Conservation (phyloP, 2,797 vertebrate genomes). For the Aplochiton taeniatus region DNA sequence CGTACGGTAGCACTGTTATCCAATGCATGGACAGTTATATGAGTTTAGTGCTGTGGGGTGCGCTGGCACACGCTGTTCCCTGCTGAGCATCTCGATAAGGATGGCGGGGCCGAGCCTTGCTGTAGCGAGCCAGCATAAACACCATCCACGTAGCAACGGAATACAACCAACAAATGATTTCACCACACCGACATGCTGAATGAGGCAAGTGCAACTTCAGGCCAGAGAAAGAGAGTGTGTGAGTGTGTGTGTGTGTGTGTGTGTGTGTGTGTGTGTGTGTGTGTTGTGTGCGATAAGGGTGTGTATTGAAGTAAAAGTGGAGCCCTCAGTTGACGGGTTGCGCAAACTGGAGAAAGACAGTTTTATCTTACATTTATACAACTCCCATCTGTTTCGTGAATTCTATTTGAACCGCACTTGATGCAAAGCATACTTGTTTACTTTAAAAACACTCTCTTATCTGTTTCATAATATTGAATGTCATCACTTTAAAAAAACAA, state of each 20-base stretch:
- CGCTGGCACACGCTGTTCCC: slow-evolving; percentile 33
- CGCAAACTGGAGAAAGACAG: not conserved
- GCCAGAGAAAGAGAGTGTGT: slow-evolving; percentile 8
- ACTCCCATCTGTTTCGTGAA: slow-evolving; percentile 8
- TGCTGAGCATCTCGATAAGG: slow-evolving; percentile 38
- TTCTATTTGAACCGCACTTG: slow-evolving; percentile 22
- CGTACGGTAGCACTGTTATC: slow-evolving; percentile 4
- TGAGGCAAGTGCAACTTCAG: slow-evolving; percentile 21
- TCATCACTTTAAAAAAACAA: not conserved
- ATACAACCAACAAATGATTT: slow-evolving; percentile 46
- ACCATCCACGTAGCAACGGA: slow-evolving; percentile 43
- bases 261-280: slow-evolving; percentile 7
- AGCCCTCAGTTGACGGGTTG: not conserved
- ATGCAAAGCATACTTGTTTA: slow-evolving; percentile 15
- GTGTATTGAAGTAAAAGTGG: not conserved
- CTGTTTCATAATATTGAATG: not conserved
- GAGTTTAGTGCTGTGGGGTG: slow-evolving; percentile 39
- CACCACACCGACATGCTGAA: slow-evolving; percentile 27
- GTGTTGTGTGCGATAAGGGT: not conserved
- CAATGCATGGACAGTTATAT: slow-evolving; percentile 36
- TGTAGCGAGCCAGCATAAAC: slow-evolving; percentile 45
- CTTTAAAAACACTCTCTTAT: slow-evolving; percentile 10
- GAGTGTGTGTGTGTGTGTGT: slow-evolving; percentile 9
- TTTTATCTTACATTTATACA: slow-evolving; percentile 2
- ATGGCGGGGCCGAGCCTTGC: slow-evolving; percentile 36